A percentile compares a stretch with the other conserved stretches of the same genome.
phyloP scores from a whole-genome alignment of 1,140 invertebrate species.

The Ceratina calcarata region DNA sequence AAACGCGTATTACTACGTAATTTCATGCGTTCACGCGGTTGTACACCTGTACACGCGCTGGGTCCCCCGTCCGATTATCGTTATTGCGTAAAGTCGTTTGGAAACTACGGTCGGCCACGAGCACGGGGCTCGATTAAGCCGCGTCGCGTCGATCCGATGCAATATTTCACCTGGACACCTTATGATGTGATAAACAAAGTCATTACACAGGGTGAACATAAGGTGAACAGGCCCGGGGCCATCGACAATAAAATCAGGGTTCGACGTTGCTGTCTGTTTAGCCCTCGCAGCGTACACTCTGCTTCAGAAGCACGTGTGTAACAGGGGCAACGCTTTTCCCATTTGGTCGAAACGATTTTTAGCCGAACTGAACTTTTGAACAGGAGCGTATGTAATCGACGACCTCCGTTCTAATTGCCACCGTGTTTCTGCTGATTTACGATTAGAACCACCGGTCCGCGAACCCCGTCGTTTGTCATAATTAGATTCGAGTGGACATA shows the following conservation, averaged over 20 bases:
- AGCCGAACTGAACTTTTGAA: no score
- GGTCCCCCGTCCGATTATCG: constrained; percentile 45
- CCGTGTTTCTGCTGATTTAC: constrained; percentile 31
- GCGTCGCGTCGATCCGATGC: constrained; percentile 57
- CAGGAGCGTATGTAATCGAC: constrained; percentile 4
- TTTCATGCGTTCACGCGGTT: constrained; percentile 39
- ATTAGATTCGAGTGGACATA: background rate
- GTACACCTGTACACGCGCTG: constrained; percentile 22
- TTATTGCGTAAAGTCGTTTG: constrained; percentile 67
- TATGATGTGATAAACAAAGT: constrained; percentile 78
- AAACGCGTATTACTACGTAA: constrained; percentile 57
- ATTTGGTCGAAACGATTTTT: no score
- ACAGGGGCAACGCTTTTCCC: no score
- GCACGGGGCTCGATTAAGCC: constrained; percentile 48
- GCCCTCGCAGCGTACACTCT: background rate
- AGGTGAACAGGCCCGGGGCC: constrained; percentile 43
- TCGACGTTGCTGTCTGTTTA: constrained; percentile 33
- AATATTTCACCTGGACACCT: constrained; percentile 74
- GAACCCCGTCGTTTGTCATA: constrained; percentile 8
- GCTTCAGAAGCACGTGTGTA: no score
- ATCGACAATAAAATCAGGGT: constrained; percentile 47
- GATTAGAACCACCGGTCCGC: background rate
- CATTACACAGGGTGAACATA: constrained; percentile 73
- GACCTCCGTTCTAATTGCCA: background rate
- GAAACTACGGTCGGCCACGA: constrained; percentile 32